Conservation (phyloP, 2,888 invertebrate species). For the Agrilus cyanescens region DNA sequence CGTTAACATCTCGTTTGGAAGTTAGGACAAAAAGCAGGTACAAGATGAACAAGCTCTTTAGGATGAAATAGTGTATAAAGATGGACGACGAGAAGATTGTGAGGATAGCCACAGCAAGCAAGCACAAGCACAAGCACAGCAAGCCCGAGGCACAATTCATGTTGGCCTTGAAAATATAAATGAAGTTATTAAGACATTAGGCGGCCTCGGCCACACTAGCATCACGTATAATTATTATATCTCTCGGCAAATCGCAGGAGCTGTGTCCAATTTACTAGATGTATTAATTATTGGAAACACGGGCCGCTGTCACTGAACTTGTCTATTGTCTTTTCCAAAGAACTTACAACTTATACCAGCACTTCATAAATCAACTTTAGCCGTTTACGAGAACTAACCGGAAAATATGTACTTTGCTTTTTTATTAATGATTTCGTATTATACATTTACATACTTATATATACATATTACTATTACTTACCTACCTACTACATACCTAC, state of each 20-base stretch:
- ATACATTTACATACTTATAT: too few relatives aligned
- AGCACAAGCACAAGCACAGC: neutral
- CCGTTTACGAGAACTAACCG: too few relatives aligned
- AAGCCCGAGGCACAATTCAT: conserved; percentile 17
- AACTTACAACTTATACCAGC: conserved; percentile 8
- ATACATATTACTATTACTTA: too few relatives aligned
- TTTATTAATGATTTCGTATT: too few relatives aligned
- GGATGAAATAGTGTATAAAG: neutral
- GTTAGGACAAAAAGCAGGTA: too few relatives aligned
- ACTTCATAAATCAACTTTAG: too few relatives aligned
- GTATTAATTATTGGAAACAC: conserved; percentile 32
- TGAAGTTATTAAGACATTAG: conserved; percentile 40
- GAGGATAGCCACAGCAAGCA: too few relatives aligned
- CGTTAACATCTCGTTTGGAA: too few relatives aligned
- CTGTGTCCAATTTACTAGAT: conserved; percentile 33
- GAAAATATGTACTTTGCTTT: too few relatives aligned
- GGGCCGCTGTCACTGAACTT: conserved; percentile 20
- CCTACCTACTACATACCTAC: too few relatives aligned
- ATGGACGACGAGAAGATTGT: neutral
- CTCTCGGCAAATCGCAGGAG: conserved; percentile 33
- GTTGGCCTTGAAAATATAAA: conserved; percentile 35
- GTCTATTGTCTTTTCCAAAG: too few relatives aligned
- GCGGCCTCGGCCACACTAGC: conserved; percentile 32
- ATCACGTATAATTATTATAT: conserved; percentile 33
- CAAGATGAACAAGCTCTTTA: too few relatives aligned